Evolutionary conservation across 2,797 vertebrate genomes (phyloP), one percentile per base, ranked within the genome.

Genomic region (Muscicapa striata): DNA sequence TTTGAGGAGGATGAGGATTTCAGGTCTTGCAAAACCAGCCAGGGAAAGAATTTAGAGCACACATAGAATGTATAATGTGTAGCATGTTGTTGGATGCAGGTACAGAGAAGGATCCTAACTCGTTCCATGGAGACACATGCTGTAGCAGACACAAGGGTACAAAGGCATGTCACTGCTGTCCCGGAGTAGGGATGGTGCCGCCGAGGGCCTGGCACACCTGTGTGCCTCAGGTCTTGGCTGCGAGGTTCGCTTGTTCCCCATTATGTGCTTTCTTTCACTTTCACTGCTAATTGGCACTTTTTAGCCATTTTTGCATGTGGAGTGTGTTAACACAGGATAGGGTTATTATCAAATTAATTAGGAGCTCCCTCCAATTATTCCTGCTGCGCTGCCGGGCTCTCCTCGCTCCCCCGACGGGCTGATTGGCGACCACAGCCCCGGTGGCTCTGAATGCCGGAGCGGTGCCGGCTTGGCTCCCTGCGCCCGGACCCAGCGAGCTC

Each of bases 301-400:
- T 94, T 90, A 91, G 45, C 87, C 63, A 6, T 89, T 90, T 96
- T 93, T 91, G 66, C 91, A 84, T 81, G 94, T 92, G 92, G 86
- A 94, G 95, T 66, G 89, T 76, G 84, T 96, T 96, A 96, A 58
- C 69, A 54, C 52, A 91, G 91, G 95, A 82, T 90, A 89, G 88
- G 86, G 67, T 87, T 96, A 95, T 97, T 96, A 96, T 96, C 91
- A 94, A 96, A 97, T 97, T 96, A 96, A 96, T 95, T 94, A 96
- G 96, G 95, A 96, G 90, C 93, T 96, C 93, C 91, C 84, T 95
- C 94, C 91, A 95, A 93, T 96, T 96, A 94, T 82, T 88, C 96
- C 94, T 90, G 90, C 90, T 95, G 95, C 40, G 93, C 83, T 80
- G 94, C 87, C 72, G 41, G 95, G 89, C 84, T 94, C 36, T 85